Evolutionary conservation across 1,140 invertebrate species (phyloP).

Genomic region (Coptotermes formosanus): DNA sequence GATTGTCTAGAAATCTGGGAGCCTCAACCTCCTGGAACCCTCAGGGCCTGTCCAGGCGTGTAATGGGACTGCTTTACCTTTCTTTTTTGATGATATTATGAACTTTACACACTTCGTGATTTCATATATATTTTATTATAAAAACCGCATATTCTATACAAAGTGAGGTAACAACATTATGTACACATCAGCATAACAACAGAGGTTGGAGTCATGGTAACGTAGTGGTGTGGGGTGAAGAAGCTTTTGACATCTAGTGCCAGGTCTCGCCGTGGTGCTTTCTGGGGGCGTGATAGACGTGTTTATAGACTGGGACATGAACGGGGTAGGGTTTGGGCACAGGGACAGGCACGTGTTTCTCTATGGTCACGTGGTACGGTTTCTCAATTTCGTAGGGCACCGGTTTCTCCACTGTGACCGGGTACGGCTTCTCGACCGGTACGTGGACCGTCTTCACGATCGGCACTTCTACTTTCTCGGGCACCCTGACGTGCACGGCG

Average conservation of each 20-base stretch:
- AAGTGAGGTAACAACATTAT: neutral
- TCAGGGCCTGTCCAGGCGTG: too few relatives aligned
- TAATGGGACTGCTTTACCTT: too few relatives aligned
- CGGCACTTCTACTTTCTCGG: constrained; percentile 68
- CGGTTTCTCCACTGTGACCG: constrained; percentile 61
- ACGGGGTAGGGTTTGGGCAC: constrained; percentile 76
- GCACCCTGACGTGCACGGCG: constrained; percentile 34
- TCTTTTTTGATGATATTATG: too few relatives aligned
- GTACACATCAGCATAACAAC: neutral
- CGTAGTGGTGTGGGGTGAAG: neutral
- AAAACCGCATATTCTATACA: neutral
- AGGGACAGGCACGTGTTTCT: constrained; percentile 73
- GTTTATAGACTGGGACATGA: constrained; percentile 77
- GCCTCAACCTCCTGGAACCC: too few relatives aligned
- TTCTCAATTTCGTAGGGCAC: constrained; percentile 75
- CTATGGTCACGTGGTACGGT: constrained; percentile 73
- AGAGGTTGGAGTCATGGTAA: neutral
- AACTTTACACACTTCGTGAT: too few relatives aligned
- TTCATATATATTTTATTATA: neutral
- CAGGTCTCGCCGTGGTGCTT: neutral
- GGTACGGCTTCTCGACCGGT: constrained; percentile 34
- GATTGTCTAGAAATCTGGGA: too few relatives aligned
- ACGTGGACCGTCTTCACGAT: constrained; percentile 39
- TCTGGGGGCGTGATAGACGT: constrained; percentile 56
- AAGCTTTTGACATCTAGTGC: neutral